Percentiles rank a stretch among this genome's conserved stretches.
Evolutionary conservation across 2,113 vertebrate species (phyloP).

Genomic region (Fulmarus glacialis): DNA sequence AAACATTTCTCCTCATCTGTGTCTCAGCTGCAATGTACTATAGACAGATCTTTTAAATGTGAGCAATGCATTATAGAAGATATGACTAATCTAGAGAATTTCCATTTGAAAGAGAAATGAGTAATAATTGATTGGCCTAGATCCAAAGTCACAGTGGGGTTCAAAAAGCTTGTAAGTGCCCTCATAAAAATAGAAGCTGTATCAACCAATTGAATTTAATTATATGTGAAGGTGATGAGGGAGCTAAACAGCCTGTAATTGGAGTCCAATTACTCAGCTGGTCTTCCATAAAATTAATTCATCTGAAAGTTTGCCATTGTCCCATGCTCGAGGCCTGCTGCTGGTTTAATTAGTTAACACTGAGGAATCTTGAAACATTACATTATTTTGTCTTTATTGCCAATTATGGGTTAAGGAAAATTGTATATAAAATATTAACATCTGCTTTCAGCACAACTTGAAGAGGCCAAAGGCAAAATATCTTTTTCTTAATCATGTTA

Average conservation of each 20-base stretch:
- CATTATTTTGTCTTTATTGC: constrained; percentile 81
- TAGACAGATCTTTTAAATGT: constrained; percentile 37
- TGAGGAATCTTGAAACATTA: constrained; percentile 79
- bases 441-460: constrained; percentile 67
- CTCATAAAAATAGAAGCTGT: constrained; percentile 85
- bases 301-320: constrained; percentile 83
- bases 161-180: constrained; percentile 83
- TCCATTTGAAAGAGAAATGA: constrained; percentile 84
- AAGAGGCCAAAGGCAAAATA: constrained; percentile 57
- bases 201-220: constrained; percentile 87
- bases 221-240: constrained; percentile 86
- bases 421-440: constrained; percentile 82
- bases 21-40: neutral
- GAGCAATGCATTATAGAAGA: constrained; percentile 53
- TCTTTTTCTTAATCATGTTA: constrained; percentile 32
- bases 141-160: constrained; percentile 83
- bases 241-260: constrained; percentile 85
- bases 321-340: constrained; percentile 71
- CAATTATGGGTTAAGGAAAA: constrained; percentile 80
- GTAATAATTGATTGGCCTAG: constrained; percentile 80
- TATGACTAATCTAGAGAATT: constrained; percentile 75
- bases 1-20: neutral
- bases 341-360: constrained; percentile 81
- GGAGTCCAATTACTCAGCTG: constrained; percentile 86
- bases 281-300: constrained; percentile 87